Evolutionary conservation across 35 echinoderm and acorn worm species (phyloP).

Genomic region (Heliocidaris tuberculata): DNA sequence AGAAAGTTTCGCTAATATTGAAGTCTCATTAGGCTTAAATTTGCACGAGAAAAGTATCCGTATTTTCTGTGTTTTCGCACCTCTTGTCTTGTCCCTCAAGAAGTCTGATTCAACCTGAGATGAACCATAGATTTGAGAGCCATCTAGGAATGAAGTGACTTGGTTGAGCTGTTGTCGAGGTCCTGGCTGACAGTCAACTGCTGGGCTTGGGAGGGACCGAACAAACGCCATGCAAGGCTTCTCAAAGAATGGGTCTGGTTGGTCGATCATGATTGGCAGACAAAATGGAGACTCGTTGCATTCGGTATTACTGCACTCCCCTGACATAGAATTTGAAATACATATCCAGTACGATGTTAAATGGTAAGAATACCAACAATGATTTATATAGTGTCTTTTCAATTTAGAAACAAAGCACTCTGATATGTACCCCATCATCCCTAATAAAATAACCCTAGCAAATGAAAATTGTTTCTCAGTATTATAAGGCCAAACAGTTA

Average conservation of each 20-base stretch:
- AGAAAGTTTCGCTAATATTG: no score
- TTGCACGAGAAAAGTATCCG: no score
- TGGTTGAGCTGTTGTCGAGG: slow-evolving; percentile 89
- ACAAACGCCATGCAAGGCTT: slow-evolving; percentile 61
- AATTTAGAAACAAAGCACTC: no score
- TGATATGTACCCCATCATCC: no score
- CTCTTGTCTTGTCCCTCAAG: slow-evolving; percentile 46
- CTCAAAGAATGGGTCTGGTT: slow-evolving; percentile 56
- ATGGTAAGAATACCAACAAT: background rate
- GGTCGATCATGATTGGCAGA: slow-evolving; percentile 62
- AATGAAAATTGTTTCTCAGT: no score
- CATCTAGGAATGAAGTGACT: slow-evolving; percentile 82
- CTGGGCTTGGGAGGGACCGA: slow-evolving; percentile 66
- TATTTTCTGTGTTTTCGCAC: background rate
- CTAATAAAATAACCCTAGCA: no score
- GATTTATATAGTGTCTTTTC: background rate
- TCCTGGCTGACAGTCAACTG: slow-evolving; percentile 62
- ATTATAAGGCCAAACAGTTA: no score
- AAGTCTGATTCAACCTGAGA: slow-evolving; percentile 10
- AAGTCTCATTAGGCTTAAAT: no score
- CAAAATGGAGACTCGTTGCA: slow-evolving; percentile 58
- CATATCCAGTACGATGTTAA: background rate
- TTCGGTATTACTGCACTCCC: slow-evolving; percentile 41
- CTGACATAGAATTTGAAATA: background rate
- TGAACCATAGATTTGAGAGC: slow-evolving; percentile 77